Evolutionary conservation across 2,888 invertebrate genomes (phyloP).

Genomic region (Polylopha cassiicola): DNA sequence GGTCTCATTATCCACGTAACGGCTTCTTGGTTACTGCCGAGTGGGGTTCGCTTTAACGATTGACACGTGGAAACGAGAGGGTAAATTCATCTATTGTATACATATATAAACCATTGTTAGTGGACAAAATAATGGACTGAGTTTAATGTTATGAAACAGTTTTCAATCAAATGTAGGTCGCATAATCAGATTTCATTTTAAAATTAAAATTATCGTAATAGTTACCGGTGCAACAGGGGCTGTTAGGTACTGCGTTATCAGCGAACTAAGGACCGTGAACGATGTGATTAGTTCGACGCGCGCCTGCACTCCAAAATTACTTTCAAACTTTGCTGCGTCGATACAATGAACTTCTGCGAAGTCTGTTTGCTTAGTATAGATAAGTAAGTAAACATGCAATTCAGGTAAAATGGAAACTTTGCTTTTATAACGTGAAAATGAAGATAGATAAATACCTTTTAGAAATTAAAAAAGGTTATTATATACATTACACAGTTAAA

Average conservation of each 20-base stretch:
- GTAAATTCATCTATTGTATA: too few species aligned
- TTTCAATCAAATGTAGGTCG: slow-evolving; percentile 8
- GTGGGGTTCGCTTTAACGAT: slow-evolving; percentile 18
- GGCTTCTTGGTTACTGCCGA: slow-evolving; percentile 31
- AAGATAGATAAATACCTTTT: too few species aligned
- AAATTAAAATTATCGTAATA: slow-evolving; percentile 10
- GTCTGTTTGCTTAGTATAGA: slow-evolving; percentile 47
- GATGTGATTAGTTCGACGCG: slow-evolving; percentile 73
- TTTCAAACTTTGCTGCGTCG: slow-evolving; percentile 58
- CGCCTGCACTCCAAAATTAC: slow-evolving; percentile 73
- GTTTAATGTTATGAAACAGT: neutral
- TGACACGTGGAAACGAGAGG: slow-evolving; percentile 23
- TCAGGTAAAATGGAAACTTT: too few species aligned
- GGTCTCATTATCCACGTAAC: slow-evolving; percentile 44
- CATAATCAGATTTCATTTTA: slow-evolving; percentile 11
- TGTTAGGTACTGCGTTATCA: slow-evolving; percentile 51
- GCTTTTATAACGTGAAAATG: too few species aligned
- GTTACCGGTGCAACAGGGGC: slow-evolving; percentile 52
- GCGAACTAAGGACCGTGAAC: slow-evolving; percentile 67
- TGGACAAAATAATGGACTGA: too few species aligned
- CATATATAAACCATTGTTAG: too few species aligned
- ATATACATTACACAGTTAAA: too few species aligned
- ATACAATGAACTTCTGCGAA: slow-evolving; percentile 47
- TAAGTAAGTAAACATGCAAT: slow-evolving; percentile 26
- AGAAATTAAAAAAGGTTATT: too few species aligned